Conservation (phyloP, 2,113 vertebrate species). For the Pseudorhombus dupliciocellatus region DNA sequence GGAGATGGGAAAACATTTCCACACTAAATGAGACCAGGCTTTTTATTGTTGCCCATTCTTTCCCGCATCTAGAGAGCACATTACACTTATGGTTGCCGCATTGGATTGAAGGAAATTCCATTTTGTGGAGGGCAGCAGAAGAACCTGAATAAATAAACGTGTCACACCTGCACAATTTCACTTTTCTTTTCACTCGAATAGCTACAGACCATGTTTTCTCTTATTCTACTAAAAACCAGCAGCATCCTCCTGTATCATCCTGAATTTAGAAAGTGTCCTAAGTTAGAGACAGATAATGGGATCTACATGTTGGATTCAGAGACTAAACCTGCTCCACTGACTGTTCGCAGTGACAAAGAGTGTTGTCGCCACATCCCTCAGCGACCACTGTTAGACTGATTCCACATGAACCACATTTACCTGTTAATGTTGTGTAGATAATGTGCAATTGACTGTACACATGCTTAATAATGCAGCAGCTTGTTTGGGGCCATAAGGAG, state of each 20-base stretch:
- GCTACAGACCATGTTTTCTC: slow-evolving; percentile 18
- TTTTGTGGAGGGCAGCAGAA: slow-evolving; percentile 50
- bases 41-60: slow-evolving; percentile 65
- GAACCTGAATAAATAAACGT: slow-evolving; percentile 33
- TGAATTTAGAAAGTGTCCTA: slow-evolving; percentile 56
- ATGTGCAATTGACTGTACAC: slow-evolving; percentile 89
- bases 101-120: slow-evolving; percentile 57
- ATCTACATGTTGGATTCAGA: slow-evolving; percentile 65
- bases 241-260: slow-evolving; percentile 2
- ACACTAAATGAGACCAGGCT: slow-evolving; percentile 68
- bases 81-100: slow-evolving; percentile 62
- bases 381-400: slow-evolving; percentile 52
- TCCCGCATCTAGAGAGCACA: slow-evolving; percentile 58
- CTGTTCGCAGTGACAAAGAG: slow-evolving; percentile 51
- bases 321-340: slow-evolving; percentile 62
- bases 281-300: slow-evolving; percentile 66
- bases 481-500: slow-evolving; percentile 88
- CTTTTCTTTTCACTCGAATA: slow-evolving; percentile 30
- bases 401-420: slow-evolving; percentile 77
- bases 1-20: slow-evolving; percentile 77
- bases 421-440: slow-evolving; percentile 90
- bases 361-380: slow-evolving; percentile 47
- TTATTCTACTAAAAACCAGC: slow-evolving; percentile 3
- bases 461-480: slow-evolving; percentile 93
- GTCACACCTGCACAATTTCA: slow-evolving; percentile 24